phyloP scores from a whole-genome alignment of 2,888 invertebrate genomes.

The Argyresthia goedartella region DNA sequence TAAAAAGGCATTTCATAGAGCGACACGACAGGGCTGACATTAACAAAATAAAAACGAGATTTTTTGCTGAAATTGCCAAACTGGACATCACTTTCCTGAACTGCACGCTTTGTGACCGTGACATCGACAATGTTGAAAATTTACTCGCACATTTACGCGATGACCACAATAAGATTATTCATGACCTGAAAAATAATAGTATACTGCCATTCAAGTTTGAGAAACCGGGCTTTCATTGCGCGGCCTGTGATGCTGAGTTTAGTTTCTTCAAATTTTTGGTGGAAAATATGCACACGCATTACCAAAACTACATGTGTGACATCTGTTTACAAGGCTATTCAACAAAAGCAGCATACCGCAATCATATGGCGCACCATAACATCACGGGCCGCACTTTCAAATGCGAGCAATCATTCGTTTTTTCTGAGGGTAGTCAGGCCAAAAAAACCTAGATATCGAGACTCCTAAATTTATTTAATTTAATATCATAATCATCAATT shows the following conservation, averaged over 20 bases:
- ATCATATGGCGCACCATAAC: constrained; percentile 13
- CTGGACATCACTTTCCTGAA: constrained; percentile 48
- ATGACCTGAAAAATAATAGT: constrained; percentile 54
- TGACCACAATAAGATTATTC: constrained; percentile 45
- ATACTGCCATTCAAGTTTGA: constrained; percentile 51
- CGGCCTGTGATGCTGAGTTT: constrained; percentile 25
- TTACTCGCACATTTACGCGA: constrained; percentile 45
- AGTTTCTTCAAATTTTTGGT: constrained; percentile 27
- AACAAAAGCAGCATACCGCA: constrained; percentile 3
- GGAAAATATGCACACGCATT: constrained; percentile 34
- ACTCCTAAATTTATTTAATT: no score
- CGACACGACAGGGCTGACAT: constrained; percentile 40
- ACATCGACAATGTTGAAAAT: constrained; percentile 45
- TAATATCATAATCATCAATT: no score
- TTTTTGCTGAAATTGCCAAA: constrained; percentile 60
- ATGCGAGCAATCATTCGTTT: no score
- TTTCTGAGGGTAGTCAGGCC: no score
- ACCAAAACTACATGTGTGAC: constrained; percentile 5
- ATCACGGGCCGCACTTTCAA: no score
- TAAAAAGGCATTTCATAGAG: constrained; percentile 39
- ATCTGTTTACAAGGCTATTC: constrained; percentile 12
- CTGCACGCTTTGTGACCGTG: constrained; percentile 41
- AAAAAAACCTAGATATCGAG: no score
- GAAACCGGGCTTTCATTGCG: constrained; percentile 22
- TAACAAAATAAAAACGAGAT: constrained; percentile 54